phyloP scores from a whole-genome alignment of 2,113 vertebrate species.

The Pedetes capensis region DNA sequence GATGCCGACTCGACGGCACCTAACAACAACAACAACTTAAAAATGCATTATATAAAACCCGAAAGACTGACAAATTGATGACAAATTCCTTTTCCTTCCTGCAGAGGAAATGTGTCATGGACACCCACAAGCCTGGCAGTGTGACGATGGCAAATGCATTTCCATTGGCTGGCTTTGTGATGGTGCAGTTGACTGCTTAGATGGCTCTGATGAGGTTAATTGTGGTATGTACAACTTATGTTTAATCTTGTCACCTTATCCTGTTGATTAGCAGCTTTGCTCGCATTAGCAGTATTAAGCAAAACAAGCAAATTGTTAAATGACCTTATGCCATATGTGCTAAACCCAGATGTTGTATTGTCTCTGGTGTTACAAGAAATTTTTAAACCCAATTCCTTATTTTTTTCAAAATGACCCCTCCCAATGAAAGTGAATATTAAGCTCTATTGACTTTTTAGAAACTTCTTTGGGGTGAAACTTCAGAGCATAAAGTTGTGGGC shows the following conservation, averaged over 20 bases:
- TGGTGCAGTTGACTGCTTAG: constrained; percentile 88
- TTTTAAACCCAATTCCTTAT: neutral
- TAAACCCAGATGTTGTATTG: neutral
- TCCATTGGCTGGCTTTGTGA: constrained; percentile 88
- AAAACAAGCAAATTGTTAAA: neutral
- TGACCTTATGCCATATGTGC: no score
- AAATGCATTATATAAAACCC: no score
- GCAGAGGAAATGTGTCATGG: constrained; percentile 75
- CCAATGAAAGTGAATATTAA: neutral
- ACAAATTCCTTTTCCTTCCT: neutral
- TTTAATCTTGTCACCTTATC: neutral
- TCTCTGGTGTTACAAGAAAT: neutral
- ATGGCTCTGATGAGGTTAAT: constrained; percentile 92
- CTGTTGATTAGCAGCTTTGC: neutral
- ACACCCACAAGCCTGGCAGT: constrained; percentile 86
- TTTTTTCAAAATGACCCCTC: neutral
- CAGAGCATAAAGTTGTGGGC: neutral
- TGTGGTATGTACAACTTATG: constrained; percentile 82
- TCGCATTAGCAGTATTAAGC: no score
- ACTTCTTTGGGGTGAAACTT: neutral
- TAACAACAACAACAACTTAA: no score
- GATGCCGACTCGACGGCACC: no score
- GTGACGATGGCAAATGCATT: constrained; percentile 90
- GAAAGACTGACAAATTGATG: neutral
- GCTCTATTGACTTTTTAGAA: neutral